Percentiles rank a stretch among this genome's conserved stretches.
phyloP scores from a whole-genome alignment of 1,140 invertebrate species.

The Brachionus koreanus region DNA sequence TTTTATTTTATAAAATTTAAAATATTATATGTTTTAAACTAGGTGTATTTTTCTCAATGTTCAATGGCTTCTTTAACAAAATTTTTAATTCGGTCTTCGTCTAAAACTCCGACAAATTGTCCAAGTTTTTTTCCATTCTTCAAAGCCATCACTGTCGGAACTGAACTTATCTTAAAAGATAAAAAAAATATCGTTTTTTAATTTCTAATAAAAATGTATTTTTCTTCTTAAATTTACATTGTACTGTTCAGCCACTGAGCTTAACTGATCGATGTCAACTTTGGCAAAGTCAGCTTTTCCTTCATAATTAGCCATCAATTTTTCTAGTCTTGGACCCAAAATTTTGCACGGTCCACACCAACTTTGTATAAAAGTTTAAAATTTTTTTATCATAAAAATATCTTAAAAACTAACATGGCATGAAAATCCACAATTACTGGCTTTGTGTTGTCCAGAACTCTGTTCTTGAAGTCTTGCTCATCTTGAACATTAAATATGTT shows the following conservation, averaged over 20 bases:
- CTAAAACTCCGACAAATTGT: slow-evolving; percentile 17
- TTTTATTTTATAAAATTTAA: not conserved
- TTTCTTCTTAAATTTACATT: not conserved
- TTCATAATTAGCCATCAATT: slow-evolving; percentile 16
- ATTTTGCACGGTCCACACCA: slow-evolving; percentile 44
- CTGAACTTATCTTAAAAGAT: slow-evolving; percentile 13
- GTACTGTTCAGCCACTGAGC: not conserved
- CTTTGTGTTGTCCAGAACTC: slow-evolving; percentile 23
- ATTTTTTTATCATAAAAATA: not conserved
- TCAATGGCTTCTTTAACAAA: slow-evolving; percentile 19
- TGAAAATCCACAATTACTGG: slow-evolving; percentile 42
- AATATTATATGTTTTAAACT: not conserved
- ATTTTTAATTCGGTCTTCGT: slow-evolving; percentile 36
- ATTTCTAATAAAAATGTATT: not conserved
- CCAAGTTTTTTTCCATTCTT: slow-evolving; percentile 36
- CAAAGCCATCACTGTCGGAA: slow-evolving; percentile 28
- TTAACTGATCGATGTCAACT: slow-evolving; percentile 37
- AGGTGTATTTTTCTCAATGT: too few species aligned
- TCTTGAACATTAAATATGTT: slow-evolving; percentile 44
- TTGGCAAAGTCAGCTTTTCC: slow-evolving; percentile 35
- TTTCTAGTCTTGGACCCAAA: slow-evolving; percentile 38
- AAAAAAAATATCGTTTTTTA: too few species aligned
- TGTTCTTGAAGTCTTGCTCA: slow-evolving; percentile 25
- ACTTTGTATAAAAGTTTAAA: not conserved
- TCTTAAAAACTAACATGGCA: not conserved